Evolutionary conservation across 2,113 vertebrate genomes (phyloP).

Genomic region (Madoqua kirkii): DNA sequence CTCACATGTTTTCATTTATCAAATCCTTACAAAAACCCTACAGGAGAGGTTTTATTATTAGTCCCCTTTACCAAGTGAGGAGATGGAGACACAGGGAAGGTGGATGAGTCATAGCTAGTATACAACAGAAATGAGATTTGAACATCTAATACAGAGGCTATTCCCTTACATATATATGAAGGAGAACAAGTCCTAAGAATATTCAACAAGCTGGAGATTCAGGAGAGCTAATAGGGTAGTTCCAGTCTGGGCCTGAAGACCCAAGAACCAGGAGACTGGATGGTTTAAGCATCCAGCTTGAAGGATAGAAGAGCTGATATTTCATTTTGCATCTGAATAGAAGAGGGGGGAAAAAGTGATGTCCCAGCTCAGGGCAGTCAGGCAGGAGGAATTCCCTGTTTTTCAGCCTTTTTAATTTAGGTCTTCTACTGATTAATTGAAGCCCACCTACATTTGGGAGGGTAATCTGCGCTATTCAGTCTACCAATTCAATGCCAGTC

Average conservation of each 20-base stretch:
- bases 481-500: background rate
- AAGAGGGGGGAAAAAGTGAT: background rate
- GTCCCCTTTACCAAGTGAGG: background rate
- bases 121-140: background rate
- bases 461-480: background rate
- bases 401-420: background rate
- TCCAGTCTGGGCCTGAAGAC: background rate
- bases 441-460: background rate
- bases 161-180: background rate
- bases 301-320: background rate
- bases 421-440: background rate
- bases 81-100: background rate
- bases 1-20: background rate
- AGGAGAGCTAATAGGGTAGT: background rate
- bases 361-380: background rate
- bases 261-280: background rate
- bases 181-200: background rate
- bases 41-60: background rate
- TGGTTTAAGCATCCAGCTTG: background rate
- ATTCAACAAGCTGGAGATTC: background rate
- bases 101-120: background rate
- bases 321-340: background rate
- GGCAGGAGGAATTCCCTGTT: background rate
- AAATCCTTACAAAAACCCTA: background rate
- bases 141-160: background rate